These are phyloP conservation scores for Myzus persicae DNA, from an alignment of 1,140 invertebrate genomes.

Conservation along the genomic window DNA sequence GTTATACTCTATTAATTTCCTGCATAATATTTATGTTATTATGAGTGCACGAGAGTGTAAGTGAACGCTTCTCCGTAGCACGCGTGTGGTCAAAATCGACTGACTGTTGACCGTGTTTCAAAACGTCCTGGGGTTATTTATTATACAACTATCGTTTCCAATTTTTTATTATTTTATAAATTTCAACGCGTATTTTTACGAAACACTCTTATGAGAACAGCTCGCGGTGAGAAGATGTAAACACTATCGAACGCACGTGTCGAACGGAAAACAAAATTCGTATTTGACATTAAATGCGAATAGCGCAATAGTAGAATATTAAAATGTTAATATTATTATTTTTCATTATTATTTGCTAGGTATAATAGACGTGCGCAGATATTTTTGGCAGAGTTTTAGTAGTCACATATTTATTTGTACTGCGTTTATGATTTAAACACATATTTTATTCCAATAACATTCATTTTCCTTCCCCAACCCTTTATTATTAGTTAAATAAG, in stretches of 20 bases:
- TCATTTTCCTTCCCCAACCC: background rate
- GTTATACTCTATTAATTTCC: background rate
- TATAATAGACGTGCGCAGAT: background rate
- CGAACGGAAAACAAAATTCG: background rate
- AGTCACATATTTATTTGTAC: background rate
- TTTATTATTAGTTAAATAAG: background rate
- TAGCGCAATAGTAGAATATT: background rate
- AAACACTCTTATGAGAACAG: background rate
- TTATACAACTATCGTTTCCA: background rate
- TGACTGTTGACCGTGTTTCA: background rate
- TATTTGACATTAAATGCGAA: background rate
- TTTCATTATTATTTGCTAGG: no score
- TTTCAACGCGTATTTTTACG: background rate
- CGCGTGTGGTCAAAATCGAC: background rate
- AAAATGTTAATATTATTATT: no score
- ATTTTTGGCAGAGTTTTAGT: background rate
- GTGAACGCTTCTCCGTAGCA: background rate
- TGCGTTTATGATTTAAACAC: background rate
- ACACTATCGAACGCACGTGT: background rate
- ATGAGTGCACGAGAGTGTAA: background rate
- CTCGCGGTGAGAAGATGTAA: background rate
- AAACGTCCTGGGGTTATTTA: background rate
- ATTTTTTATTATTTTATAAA: background rate
- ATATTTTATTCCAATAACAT: background rate
- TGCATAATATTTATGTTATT: background rate